phyloP scores from a whole-genome alignment of 2,797 vertebrate species.

The Sebastes oblongus region DNA sequence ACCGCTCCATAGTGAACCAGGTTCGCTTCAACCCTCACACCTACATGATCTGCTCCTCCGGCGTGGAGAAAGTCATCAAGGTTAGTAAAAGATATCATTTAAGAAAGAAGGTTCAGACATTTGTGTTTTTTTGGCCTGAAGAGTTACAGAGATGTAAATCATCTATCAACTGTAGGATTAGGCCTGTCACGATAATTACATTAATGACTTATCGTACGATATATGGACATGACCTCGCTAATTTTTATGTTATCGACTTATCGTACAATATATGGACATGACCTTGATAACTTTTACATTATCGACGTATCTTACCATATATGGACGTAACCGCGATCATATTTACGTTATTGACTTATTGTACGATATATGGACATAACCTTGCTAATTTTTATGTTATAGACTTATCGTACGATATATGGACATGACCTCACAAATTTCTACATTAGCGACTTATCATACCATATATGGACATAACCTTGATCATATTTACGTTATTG shows the following conservation, averaged over 20 bases:
- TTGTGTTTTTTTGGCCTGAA: neutral
- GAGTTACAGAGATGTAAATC: neutral
- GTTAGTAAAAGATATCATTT: slow-evolving; percentile 64
- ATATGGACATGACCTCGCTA: neutral
- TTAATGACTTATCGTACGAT: neutral
- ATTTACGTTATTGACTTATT: too few relatives aligned
- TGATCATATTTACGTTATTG: fast-evolving
- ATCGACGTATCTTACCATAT: too few relatives aligned
- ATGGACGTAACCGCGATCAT: too few relatives aligned
- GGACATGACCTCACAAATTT: too few relatives aligned
- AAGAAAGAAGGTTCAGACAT: neutral
- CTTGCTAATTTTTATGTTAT: fast-evolving
- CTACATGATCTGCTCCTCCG: slow-evolving; percentile 99
- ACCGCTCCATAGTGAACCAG: slow-evolving; percentile 99
- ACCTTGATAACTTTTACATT: fast-evolving
- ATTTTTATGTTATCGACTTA: fast-evolving
- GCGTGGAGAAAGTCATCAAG: slow-evolving; percentile 99
- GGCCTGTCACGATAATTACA: too few relatives aligned
- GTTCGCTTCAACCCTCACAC: slow-evolving; percentile 98
- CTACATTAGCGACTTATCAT: too few relatives aligned
- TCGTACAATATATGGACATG: too few relatives aligned
- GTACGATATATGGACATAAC: too few relatives aligned
- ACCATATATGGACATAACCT: fast-evolving
- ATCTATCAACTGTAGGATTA: neutral
- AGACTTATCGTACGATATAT: fast-evolving